Percentiles rank a stretch among this genome's conserved stretches.
phyloP scores from a whole-genome alignment of 2,113 vertebrate genomes.

The Cephalopholis sonnerati region DNA sequence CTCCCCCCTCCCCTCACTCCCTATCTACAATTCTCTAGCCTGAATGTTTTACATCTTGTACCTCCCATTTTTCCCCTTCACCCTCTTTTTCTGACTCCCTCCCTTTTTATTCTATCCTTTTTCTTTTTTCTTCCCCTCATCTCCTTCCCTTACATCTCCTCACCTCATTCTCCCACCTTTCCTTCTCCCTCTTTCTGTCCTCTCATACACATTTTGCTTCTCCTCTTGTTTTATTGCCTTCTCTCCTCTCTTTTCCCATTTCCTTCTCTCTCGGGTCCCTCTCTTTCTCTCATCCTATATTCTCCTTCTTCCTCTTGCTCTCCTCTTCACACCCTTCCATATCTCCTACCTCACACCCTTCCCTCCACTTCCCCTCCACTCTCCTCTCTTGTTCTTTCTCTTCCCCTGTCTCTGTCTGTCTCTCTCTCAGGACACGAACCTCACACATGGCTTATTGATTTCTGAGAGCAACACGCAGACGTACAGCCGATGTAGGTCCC shows the following conservation, averaged over 20 bases:
- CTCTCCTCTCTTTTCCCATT: slow-evolving; percentile 20
- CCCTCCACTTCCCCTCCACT: slow-evolving; percentile 24
- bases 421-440: slow-evolving; percentile 68
- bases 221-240: slow-evolving; percentile 25
- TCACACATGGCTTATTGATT: slow-evolving; percentile 79
- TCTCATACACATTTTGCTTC: slow-evolving; percentile 12
- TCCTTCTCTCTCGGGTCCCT: slow-evolving; percentile 7
- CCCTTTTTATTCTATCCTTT: neutral
- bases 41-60: slow-evolving; percentile 52
- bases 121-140: slow-evolving; percentile 5
- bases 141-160: neutral
- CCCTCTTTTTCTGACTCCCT: neutral
- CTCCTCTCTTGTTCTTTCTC: slow-evolving; percentile 15
- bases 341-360: slow-evolving; percentile 38
- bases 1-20: neutral
- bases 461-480: slow-evolving; percentile 50
- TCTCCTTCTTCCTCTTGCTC: slow-evolving; percentile 15
- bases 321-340: slow-evolving; percentile 33
- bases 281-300: slow-evolving; percentile 36
- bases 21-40: slow-evolving; percentile 31
- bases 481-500: slow-evolving; percentile 21
- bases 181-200: neutral
- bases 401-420: slow-evolving; percentile 35
- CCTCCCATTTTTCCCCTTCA: slow-evolving; percentile 10
- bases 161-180: neutral